Percentiles rank a stretch among this genome's conserved stretches.
Conservation (phyloP, 2,888 invertebrate genomes). For the Hemistola chrysoprasaria region DNA sequence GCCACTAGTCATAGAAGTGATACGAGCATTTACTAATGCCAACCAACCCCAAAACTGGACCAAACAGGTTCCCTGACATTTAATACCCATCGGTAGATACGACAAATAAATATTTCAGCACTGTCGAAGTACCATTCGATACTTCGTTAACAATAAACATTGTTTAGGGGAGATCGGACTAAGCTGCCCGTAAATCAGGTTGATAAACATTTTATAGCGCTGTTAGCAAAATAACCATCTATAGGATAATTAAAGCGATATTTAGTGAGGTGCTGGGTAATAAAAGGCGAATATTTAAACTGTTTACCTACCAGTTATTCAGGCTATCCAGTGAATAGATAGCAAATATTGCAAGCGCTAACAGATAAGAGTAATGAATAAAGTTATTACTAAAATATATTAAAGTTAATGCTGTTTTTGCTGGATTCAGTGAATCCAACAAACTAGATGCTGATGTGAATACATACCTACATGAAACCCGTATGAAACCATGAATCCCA, state of each 20-base stretch:
- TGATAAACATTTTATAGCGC: slow-evolving; percentile 35
- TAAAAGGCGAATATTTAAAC: slow-evolving; percentile 19
- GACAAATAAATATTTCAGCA: slow-evolving; percentile 27
- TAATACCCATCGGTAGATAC: slow-evolving; percentile 3
- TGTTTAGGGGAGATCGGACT: slow-evolving; percentile 28
- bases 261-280: slow-evolving; percentile 20
- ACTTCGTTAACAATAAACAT: slow-evolving; percentile 27
- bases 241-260: slow-evolving; percentile 33
- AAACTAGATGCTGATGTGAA: too few species aligned
- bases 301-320: too few species aligned
- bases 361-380: too few species aligned
- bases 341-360: too few species aligned
- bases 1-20: too few species aligned
- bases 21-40: too few species aligned
- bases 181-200: slow-evolving; percentile 31
- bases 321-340: slow-evolving; percentile 1
- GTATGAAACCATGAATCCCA: too few species aligned
- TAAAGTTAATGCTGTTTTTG: too few species aligned
- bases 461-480: too few species aligned
- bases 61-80: neutral
- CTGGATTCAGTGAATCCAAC: too few species aligned
- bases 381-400: too few species aligned
- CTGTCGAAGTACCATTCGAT: slow-evolving; percentile 27
- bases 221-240: slow-evolving; percentile 29
- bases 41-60: too few species aligned